phyloP scores from a whole-genome alignment of 2,113 vertebrate genomes.

The Phylloscopus trochilus region DNA sequence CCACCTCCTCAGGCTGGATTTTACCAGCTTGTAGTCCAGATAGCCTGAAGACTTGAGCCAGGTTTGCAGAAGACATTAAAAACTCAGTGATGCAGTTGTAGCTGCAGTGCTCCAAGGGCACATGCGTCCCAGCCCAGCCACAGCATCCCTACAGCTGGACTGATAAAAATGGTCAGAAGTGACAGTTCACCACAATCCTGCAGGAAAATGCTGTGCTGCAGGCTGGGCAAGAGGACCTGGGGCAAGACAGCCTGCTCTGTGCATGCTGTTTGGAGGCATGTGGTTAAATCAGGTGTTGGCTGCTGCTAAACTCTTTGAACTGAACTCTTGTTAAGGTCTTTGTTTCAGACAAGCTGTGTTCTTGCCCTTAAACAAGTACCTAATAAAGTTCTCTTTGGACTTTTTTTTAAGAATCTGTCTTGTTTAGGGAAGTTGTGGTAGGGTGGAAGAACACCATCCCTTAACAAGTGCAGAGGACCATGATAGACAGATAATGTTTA shows the following conservation, averaged over 20 bases:
- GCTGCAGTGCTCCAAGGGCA: not conserved
- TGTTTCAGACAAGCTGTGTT: not conserved
- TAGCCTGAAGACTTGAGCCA: not conserved
- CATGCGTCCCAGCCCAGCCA: accelerated
- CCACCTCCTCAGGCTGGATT: not conserved
- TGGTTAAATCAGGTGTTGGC: not conserved
- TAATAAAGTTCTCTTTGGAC: not conserved
- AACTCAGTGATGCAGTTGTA: not conserved
- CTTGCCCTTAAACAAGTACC: not conserved
- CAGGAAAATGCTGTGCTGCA: not conserved
- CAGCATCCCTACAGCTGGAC: not conserved
- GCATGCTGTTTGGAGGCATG: not conserved
- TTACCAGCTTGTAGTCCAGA: not conserved
- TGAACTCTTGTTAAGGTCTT: not conserved
- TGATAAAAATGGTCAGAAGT: not conserved
- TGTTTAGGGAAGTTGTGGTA: not conserved
- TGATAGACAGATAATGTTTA: not conserved
- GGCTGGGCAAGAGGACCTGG: not conserved
- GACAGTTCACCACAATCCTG: not conserved
- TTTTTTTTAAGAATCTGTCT: not conserved
- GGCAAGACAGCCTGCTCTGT: not conserved
- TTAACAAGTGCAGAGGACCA: not conserved
- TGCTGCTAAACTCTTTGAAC: not conserved
- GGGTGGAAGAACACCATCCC: not conserved
- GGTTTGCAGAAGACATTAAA: not conserved